A percentile compares a stretch with the other conserved stretches of the same genome.
Evolutionary conservation across 2,888 invertebrate genomes (phyloP).

Genomic region (Apantesis nais): DNA sequence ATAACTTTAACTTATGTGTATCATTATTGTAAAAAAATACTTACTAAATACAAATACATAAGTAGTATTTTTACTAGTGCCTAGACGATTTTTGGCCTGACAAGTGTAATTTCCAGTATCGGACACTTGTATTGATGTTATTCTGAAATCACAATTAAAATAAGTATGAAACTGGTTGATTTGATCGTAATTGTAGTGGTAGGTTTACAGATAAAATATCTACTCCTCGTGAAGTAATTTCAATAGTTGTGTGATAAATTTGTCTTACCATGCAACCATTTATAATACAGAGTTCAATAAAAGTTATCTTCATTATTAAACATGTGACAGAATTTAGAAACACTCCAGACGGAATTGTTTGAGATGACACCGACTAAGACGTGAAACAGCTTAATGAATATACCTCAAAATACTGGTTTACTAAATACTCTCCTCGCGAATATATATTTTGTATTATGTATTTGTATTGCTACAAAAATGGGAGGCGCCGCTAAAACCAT

Average conservation of each 20-base stretch:
- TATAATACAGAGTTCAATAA: background rate
- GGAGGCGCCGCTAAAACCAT: background rate
- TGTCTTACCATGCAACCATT: background rate
- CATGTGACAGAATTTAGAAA: too few relatives aligned
- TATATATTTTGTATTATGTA: background rate
- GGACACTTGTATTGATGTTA: conserved; percentile 22
- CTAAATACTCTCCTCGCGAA: too few relatives aligned
- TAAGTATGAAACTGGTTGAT: background rate
- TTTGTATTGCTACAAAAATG: background rate
- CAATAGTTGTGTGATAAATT: background rate
- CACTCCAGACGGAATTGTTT: background rate
- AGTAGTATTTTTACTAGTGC: conserved; percentile 39
- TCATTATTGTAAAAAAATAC: conserved; percentile 13
- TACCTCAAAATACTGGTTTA: too few relatives aligned
- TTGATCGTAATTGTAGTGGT: background rate
- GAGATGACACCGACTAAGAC: background rate
- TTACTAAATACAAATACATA: conserved; percentile 53
- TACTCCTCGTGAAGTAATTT: background rate
- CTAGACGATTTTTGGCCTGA: conserved; percentile 51
- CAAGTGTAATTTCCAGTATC: conserved; percentile 56
- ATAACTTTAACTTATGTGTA: background rate
- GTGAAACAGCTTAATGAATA: too few relatives aligned
- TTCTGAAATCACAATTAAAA: conserved; percentile 34
- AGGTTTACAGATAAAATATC: background rate
- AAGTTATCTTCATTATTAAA: background rate